Conservation (phyloP, 2,113 vertebrate species). For the Percina caprodes region DNA sequence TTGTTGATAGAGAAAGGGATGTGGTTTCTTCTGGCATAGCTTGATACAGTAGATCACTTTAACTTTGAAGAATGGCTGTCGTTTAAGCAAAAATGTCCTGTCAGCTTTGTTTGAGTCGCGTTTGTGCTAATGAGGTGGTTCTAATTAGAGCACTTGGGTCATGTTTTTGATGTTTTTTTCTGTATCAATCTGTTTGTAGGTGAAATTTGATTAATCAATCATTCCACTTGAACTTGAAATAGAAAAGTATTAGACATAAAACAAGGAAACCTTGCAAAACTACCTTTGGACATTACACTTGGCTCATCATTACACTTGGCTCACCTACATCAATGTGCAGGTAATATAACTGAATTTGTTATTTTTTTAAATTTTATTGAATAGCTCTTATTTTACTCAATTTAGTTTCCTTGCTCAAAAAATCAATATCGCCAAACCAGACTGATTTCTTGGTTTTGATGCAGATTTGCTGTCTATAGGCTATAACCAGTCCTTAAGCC, state of each 20-base stretch:
- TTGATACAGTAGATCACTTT: neutral
- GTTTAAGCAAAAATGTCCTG: constrained; percentile 9
- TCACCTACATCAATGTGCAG: neutral
- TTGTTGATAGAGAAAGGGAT: constrained; percentile 34
- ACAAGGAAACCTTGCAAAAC: constrained; percentile 6
- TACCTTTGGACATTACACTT: neutral
- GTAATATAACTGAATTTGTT: neutral
- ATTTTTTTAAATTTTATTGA: neutral
- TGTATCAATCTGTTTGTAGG: constrained; percentile 31
- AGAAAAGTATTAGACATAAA: constrained; percentile 29
- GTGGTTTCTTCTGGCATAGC: neutral
- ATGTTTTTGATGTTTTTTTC: constrained; percentile 22
- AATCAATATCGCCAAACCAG: constrained; percentile 4
- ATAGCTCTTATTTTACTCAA: constrained; percentile 1
- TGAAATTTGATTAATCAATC: constrained; percentile 49
- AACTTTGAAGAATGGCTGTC: constrained; percentile 1
- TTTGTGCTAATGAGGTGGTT: constrained; percentile 43
- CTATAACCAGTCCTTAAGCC: constrained; percentile 9
- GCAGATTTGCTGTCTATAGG: constrained; percentile 22
- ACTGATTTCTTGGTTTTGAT: constrained; percentile 14
- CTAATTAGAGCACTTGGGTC: constrained; percentile 38
- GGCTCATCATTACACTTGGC: neutral
- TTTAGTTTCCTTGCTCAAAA: constrained; percentile 6
- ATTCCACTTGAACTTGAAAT: constrained; percentile 38
- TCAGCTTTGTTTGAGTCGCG: neutral